These are phyloP conservation scores for Okapia johnstoni DNA, from an alignment of 2,113 vertebrate species.

Conservation along the genomic window DNA sequence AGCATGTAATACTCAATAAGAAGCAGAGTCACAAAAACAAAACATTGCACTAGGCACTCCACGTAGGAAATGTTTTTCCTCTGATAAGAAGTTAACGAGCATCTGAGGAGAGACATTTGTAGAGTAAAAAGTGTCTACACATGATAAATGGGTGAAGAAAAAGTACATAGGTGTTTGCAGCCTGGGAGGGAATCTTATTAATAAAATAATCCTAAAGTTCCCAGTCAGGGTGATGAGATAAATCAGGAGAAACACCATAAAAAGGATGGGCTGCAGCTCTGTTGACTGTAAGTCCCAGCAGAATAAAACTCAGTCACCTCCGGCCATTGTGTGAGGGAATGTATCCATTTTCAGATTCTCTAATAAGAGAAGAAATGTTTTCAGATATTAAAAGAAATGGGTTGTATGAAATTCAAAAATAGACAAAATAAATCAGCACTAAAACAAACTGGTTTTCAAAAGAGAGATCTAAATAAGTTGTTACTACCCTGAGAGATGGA, in stretches of 20 bases:
- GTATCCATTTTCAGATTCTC: not conserved
- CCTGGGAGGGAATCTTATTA: conserved; percentile 45
- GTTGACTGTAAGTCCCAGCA: not conserved
- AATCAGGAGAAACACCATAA: conserved; percentile 48
- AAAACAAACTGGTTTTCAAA: not conserved
- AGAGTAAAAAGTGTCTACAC: conserved; percentile 78
- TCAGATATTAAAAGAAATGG: not conserved
- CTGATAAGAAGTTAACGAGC: conserved; percentile 61
- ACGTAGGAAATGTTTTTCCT: conserved; percentile 66
- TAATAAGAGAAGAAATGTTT: not conserved
- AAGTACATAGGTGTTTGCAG: conserved; percentile 77
- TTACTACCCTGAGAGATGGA: not conserved
- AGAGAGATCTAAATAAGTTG: not conserved
- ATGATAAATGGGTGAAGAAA: conserved; percentile 74
- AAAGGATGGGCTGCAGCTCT: conserved; percentile 27
- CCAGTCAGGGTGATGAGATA: conserved; percentile 68
- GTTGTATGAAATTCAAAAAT: not conserved
- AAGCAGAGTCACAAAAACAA: conserved; percentile 56
- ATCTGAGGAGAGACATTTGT: conserved; percentile 77
- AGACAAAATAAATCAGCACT: not conserved
- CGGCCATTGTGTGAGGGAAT: not conserved
- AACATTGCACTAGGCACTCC: conserved; percentile 74
- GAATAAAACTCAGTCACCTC: conserved; percentile 27
- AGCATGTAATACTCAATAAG: conserved; percentile 69
- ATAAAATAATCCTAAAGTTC: conserved; percentile 70